These are phyloP conservation scores for Lepidurus arcticus DNA, from an alignment of 1,140 invertebrate species.

Conservation along the genomic window DNA sequence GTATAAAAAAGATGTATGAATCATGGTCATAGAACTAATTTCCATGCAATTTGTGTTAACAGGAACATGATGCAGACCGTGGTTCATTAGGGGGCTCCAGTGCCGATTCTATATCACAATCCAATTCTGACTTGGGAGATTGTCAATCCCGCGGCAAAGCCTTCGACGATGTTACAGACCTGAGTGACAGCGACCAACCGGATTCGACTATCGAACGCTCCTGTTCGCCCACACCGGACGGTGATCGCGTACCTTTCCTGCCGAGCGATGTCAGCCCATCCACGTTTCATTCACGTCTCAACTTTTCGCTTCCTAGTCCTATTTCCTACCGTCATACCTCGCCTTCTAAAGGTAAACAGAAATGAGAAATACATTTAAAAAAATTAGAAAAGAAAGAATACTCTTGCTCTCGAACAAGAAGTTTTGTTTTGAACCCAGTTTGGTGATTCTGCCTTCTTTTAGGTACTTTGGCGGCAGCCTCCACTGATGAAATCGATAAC, in stretches of 20 bases:
- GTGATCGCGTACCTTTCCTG: slow-evolving; percentile 27
- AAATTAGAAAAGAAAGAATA: neutral
- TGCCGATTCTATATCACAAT: neutral
- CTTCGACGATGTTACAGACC: slow-evolving; percentile 40
- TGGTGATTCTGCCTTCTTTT: neutral
- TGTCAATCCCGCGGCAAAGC: slow-evolving; percentile 32
- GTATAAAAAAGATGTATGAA: too few relatives aligned
- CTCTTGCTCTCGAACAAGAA: neutral
- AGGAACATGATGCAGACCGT: neutral
- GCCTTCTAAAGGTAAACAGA: slow-evolving; percentile 19
- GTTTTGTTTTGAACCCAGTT: neutral
- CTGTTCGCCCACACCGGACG: slow-evolving; percentile 33
- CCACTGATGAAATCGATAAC: slow-evolving; percentile 17
- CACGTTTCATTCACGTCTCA: slow-evolving; percentile 2
- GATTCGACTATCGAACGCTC: slow-evolving; percentile 42
- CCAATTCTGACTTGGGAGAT: slow-evolving; percentile 29
- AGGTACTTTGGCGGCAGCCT: slow-evolving; percentile 29
- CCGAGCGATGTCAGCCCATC: neutral
- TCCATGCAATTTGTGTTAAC: neutral
- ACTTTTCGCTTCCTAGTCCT: neutral
- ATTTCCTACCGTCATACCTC: slow-evolving; percentile 15
- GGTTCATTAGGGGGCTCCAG: slow-evolving; percentile 5
- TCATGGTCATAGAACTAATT: neutral
- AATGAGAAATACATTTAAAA: neutral
- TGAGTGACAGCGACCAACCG: slow-evolving; percentile 48